Base-by-base conservation (phyloP, 2,888 invertebrate genomes). In the Watsonalla cultraria region DNA sequence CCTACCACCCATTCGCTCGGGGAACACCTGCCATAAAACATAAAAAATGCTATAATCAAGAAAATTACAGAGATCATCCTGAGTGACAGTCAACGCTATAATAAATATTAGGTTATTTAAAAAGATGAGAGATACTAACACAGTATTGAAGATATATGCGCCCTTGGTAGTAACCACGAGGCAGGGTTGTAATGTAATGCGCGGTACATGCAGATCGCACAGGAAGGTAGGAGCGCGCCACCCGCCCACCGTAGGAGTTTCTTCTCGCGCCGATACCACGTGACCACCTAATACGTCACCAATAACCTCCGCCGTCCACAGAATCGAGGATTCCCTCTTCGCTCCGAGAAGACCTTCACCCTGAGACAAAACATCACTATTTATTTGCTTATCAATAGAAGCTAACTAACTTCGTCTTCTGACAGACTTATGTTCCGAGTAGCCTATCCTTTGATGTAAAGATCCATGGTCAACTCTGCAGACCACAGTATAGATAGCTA, bases 91-190 rank as follows among this genome's bases (percentile, higher is more conserved):
- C 5, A 42, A 9, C 11, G 11, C 42, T 13, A 45, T n/a, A n/a
- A 13, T 9, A 1, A 0, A 6, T 5, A 0, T 7, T 7, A 7
- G 37, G 37, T 37, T 37, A 9, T 7, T 37, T 8, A 11, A 14
- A 46, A 5, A 34, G 15, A 45, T 8, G 5, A n/a, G 2, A 11
- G 9, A 2, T 6, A 5, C 90, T 86, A 72, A 91, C 91, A 88
- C 84, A 54, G 90, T 90, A 54, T 84, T 89, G 51, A 93, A 73
- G 52, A 92, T 83, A 66, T 92, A 93, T 35, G 92, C 91, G 13
- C 91, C 92, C 51, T 83, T 78, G 35, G 85, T 86, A 5, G 93
- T 93, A 14, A 93, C 80, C 7, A 93, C 72, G 0, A 93, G 76
- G 64, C 93, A 93, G 0, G 88, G 81, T 57, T 92, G 90, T 6